A percentile compares a stretch with the other conserved stretches of the same genome.
These are phyloP conservation scores for Sinella curviseta DNA, from an alignment of 1,140 invertebrate genomes.

Conservation along the genomic window DNA sequence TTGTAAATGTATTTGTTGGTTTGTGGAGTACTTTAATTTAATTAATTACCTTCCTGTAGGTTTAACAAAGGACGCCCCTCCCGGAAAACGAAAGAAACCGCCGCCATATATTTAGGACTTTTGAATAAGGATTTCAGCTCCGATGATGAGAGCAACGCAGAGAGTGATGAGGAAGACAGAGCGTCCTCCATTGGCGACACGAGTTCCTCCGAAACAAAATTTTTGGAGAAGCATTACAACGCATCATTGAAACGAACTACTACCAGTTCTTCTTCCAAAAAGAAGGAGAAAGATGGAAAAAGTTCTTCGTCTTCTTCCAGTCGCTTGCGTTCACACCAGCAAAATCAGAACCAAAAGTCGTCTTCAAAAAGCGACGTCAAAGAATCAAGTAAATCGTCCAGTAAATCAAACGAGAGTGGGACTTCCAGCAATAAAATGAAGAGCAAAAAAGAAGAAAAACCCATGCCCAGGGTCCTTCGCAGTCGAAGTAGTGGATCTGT, in stretches of 20 bases:
- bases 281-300: not conserved
- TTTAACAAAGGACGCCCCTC: constrained; percentile 58
- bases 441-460: constrained; percentile 14
- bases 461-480: constrained; percentile 38
- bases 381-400: not conserved
- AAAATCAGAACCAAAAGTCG: not conserved
- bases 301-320: not conserved
- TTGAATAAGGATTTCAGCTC: constrained; percentile 65
- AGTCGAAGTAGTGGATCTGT: constrained; percentile 38
- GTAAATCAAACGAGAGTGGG: constrained; percentile 18
- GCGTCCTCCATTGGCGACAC: constrained; percentile 35
- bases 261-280: not conserved
- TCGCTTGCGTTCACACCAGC: not conserved
- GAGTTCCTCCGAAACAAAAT: constrained; percentile 47
- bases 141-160: constrained; percentile 39
- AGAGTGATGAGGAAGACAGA: constrained; percentile 26
- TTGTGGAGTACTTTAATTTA: constrained; percentile 44
- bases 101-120: constrained; percentile 73
- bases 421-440: constrained; percentile 9
- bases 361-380: not conserved
- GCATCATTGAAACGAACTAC: constrained; percentile 37
- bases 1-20: too few relatives aligned
- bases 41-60: not conserved
- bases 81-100: constrained; percentile 73
- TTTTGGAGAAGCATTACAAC: constrained; percentile 47